Evolutionary conservation across 2,888 invertebrate genomes (phyloP).

Genomic region (Disparrhopalites patrizii): DNA sequence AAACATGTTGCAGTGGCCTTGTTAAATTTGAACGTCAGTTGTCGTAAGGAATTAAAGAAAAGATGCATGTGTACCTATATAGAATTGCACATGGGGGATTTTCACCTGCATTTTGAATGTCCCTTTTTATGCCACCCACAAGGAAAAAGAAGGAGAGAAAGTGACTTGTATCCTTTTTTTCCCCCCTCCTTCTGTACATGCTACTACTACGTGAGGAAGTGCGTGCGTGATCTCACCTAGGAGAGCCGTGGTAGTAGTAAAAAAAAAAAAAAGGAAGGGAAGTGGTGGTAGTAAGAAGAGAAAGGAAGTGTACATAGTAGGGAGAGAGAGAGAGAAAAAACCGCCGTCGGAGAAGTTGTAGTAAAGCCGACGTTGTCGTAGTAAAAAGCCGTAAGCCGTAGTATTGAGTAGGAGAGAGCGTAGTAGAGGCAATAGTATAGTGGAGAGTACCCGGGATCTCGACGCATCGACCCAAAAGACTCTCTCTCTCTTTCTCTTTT

Average conservation of each 20-base stretch:
- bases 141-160: no score
- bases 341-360: no score
- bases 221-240: conserved; percentile 15
- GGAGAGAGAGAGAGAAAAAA: conserved; percentile 1
- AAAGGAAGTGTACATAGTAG: conserved; percentile 1
- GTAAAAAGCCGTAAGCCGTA: no score
- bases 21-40: conserved; percentile 4
- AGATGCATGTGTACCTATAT: not conserved
- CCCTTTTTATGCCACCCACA: no score
- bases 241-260: not conserved
- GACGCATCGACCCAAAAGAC: conserved; percentile 19
- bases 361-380: no score
- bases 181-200: not conserved
- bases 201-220: not conserved
- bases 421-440: not conserved
- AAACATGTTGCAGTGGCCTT: no score
- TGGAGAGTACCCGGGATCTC: conserved; percentile 7
- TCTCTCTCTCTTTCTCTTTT: no score
- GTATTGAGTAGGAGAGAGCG: no score
- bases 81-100: not conserved
- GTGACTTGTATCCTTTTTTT: not conserved
- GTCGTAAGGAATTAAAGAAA: not conserved
- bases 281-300: not conserved
- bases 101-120: no score
- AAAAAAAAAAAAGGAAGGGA: not conserved